Evolutionary conservation across 2,113 vertebrate species (phyloP), one percentile per base, ranked within the genome.

Genomic region (Otolemur garnettii): DNA sequence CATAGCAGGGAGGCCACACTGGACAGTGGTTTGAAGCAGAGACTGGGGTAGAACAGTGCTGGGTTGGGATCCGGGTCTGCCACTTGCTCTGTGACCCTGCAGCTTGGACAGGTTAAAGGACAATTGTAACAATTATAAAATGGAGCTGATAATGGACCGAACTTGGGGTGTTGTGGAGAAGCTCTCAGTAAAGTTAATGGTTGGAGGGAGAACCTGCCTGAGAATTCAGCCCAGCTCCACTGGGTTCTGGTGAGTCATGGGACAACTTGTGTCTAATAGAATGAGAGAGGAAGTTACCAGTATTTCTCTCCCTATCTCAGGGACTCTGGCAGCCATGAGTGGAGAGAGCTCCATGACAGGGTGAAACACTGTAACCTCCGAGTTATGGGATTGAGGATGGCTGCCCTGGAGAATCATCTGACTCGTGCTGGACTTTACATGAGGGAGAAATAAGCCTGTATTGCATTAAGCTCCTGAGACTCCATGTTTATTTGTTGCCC

Each of bases 341-440:
- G 90, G 35, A 35, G 50, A 83, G 74, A 96, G 96, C 71, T n/a
- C 94, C 82, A 50, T 91, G 53, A 90, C 42, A 50, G 72, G 79
- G 94, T 62, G 94, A 92, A 89, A 60, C 7, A 5, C 42, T 30
- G 1, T 7, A 38, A 75, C n/a, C 13, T 64, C 81, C 57, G 4
- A 55, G 71, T 33, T 42, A 30, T 14, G 17, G 24, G 38, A 15
- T 2, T 6, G 57, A 53, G 30, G 24, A 35, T 5, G 59, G 38
- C 45, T 62, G 35, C 12, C 53, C 19, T 42, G 11, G 68, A 17
- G 42, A 75, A 30, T 62, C 7, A 11, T 12, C 38, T 53, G 33
- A 62, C 12, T 59, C 4, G 4, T 19, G 7, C 0, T 64, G 7
- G 45, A 30, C 17, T 62, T 30, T 3, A 64, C 1, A 12, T 6